Evolutionary conservation across 2,797 vertebrate species (phyloP), one percentile per base, ranked within the genome.

Genomic region (Chrysocyon brachyurus): DNA sequence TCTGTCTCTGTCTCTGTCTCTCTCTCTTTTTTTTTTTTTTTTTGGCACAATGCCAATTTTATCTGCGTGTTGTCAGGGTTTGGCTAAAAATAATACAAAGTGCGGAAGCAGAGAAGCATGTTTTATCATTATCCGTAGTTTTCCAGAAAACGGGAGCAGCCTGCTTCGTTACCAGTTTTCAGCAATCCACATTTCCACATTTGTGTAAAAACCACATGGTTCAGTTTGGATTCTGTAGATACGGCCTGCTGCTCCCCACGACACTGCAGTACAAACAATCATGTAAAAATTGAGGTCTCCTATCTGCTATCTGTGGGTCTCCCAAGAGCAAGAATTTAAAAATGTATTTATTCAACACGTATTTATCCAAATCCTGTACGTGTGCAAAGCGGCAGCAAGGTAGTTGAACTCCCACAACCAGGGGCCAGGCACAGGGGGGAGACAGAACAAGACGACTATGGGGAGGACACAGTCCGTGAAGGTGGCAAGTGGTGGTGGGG

Each of bases 61-160:
- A 28, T 57, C 79, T 31, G 26, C 68, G 1, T 3, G 57, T 19
- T 21, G 6, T 3, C 21, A 72, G 21, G 49, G 12, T 33, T 49
- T 26, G 54, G 28, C 73, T 54, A 59, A 86, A 87, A 87, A n/a
- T n/a, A 52, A n/a, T 54, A 15, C 4, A 3, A 33, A 79, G 31
- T 8, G 12, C 11, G 4, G 6, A 26, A 1, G 8, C 49, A 61
- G 14, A 46, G 5, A 24, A 64, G 86, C 15, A 5, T 0, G 0
- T 86, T 46, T 36, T 52, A 3, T 64, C 72, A 28, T 52, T 10
- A 19, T 12, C 22, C 12, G 66, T 11, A 19, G 84, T 85, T 91
- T 54, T 73, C 90, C 49, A n/a, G n/a, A 85, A 54, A 85, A 54
- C 5, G 4, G 75, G 12, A 52, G 46, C 4, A 22, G n/a, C 56